Evolutionary conservation across 2,888 invertebrate genomes (phyloP), one percentile per base, ranked within the genome.

Genomic region (Pandemis heparana): DNA sequence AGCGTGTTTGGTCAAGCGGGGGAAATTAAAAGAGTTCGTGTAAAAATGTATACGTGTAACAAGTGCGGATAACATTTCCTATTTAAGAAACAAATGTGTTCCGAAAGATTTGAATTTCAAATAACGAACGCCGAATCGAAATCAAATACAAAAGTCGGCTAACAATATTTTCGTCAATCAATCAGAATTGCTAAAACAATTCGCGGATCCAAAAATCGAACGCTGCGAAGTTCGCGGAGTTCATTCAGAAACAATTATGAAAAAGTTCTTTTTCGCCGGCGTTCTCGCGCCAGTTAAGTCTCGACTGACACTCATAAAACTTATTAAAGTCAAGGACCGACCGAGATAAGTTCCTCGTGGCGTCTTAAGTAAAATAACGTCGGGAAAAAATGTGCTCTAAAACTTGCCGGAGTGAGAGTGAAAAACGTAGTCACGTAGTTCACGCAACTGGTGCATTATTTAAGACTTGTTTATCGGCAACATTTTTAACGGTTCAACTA

Each of bases 271-370:
- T 90, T 90, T 88, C 87, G 87, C 85, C 88, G 88, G 87, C 89
- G 91, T 92, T 92, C 91, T 86, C 92, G 90, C 90, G 89, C 89
- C 92, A 89, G 92, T 92, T 92, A 91, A 91, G 90, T 91, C 91
- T 85, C 91, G 91, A 88, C 92, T 92, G 92, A 92, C 93, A 92
- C 92, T 94, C 93, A 92, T 93, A 92, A 94, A 94, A 94, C 93
- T 94, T 94, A 94, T 94, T 94, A 93, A 94, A 94, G 94, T 94
- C 94, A 94, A 94, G 93, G 92, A 94, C 94, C 92, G 92, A 87
- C 91, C 92, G 91, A 93, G 94, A 92, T 93, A 94, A 93, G 92
- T 93, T 94, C 88, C 88, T 87, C 91, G 85, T 82, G 84, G 87
- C 87, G 91, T 91, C 93, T 93, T 94, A 92, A 93, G 94, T 94